Evolutionary conservation across 2,113 vertebrate species (phyloP), one percentile per base, ranked within the genome.

Genomic region (Mirounga angustirostris): DNA sequence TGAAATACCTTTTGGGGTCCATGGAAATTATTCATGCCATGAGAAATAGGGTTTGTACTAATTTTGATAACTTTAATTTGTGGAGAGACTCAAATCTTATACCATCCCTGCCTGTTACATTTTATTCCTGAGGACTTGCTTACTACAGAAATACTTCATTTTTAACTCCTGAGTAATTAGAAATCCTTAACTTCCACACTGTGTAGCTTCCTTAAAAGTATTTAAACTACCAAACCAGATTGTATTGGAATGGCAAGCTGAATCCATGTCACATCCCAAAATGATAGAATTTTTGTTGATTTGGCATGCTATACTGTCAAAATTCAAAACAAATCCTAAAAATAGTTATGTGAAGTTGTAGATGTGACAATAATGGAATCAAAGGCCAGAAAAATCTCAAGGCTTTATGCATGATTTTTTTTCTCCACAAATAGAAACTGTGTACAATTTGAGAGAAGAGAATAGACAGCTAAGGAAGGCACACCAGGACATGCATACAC

Each of bases 391-490:
- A 52, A 69, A 59, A 33, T 79, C 33, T 79, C 58, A 76, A 54
- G 18, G 33, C 18, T 88, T 93, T 52, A 73, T 92, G 19, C 84
- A 15, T 93, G 3, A 5, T 28, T 92, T 80, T 96, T 33, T 2
- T 97, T 98, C 95, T 82, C 30, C 94, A 95, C 73, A 90, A 92
- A 97, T 97, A 99, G 99, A 99, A 83, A 99, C 97, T 15, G 96
- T 99, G 22, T 99, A 99, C 95, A 99, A 99, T 96, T 98, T 99
- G 96, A 97, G 99, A 97, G 99, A 99, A 97, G 99, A 99, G 97
- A 99, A 99, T 92, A 99, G 99, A 74, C 99, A 99, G 43, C 83
- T 99, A 91, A 99, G 99, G 84, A 99, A 99, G 97, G 99, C 99
- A 36, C 99, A 99, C 96, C 99, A 99, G 59, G 99, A 99, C 85